Conservation (phyloP, 2,888 invertebrate species). For the Mimachlamys varia region DNA sequence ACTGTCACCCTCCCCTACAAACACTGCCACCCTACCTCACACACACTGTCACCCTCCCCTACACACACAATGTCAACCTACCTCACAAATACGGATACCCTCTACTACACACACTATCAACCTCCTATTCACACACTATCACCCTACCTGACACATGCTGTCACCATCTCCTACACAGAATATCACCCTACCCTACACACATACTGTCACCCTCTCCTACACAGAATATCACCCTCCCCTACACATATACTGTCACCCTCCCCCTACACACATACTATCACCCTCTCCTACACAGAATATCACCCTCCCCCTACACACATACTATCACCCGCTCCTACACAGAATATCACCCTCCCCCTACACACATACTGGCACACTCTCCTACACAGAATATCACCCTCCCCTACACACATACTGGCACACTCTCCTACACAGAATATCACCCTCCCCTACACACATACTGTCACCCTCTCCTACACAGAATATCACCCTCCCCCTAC, state of each 20-base stretch:
- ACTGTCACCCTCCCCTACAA: neutral
- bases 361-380: no score
- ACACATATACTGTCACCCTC: neutral
- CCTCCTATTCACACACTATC: neutral
- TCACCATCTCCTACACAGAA: neutral
- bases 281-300: no score
- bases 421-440: neutral
- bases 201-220: neutral
- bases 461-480: neutral
- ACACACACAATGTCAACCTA: neutral
- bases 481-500: no score
- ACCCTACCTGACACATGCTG: no score
- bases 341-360: no score
- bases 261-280: no score
- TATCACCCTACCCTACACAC: neutral
- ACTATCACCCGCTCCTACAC: no score
- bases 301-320: no score
- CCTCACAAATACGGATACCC: neutral
- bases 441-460: neutral
- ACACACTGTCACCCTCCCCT: constrained; percentile 4
- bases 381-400: no score
- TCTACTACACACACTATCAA: neutral
- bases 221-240: no score
- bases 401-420: neutral
- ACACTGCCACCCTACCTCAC: neutral